Percentiles rank a stretch among this genome's conserved stretches.
Conservation (phyloP, 2,888 invertebrate genomes). For the Antheraea yamamai region DNA sequence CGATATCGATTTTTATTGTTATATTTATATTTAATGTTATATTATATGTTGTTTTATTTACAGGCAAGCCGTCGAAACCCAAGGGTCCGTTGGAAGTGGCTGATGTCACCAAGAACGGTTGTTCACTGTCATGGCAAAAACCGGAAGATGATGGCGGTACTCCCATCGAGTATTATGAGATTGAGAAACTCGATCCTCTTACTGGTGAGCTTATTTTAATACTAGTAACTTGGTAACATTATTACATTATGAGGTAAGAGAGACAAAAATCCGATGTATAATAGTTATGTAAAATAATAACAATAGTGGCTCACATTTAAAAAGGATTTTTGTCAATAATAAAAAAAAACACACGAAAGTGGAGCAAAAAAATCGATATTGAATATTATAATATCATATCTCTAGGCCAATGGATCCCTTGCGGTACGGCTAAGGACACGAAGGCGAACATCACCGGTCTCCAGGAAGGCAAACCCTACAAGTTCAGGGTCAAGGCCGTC, state of each 20-base stretch:
- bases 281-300: too few species aligned
- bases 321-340: too few species aligned
- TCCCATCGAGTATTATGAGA: constrained; percentile 96
- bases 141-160: constrained; percentile 98
- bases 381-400: not conserved
- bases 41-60: not conserved
- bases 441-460: constrained; percentile 90
- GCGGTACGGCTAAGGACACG: constrained; percentile 92
- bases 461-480: constrained; percentile 97
- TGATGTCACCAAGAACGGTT: constrained; percentile 95
- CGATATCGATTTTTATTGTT: too few species aligned
- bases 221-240: not conserved
- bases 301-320: too few species aligned
- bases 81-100: constrained; percentile 94
- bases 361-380: not conserved
- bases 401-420: constrained; percentile 94
- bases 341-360: too few species aligned
- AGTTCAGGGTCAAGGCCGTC: constrained; percentile 98
- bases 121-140: constrained; percentile 95
- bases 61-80: constrained; percentile 88
- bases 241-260: not conserved
- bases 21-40: too few species aligned
- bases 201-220: constrained; percentile 71
- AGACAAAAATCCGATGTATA: too few species aligned
- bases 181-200: constrained; percentile 96